Evolutionary conservation across 2,888 invertebrate species (phyloP).

Genomic region (Philereme vetulata): DNA sequence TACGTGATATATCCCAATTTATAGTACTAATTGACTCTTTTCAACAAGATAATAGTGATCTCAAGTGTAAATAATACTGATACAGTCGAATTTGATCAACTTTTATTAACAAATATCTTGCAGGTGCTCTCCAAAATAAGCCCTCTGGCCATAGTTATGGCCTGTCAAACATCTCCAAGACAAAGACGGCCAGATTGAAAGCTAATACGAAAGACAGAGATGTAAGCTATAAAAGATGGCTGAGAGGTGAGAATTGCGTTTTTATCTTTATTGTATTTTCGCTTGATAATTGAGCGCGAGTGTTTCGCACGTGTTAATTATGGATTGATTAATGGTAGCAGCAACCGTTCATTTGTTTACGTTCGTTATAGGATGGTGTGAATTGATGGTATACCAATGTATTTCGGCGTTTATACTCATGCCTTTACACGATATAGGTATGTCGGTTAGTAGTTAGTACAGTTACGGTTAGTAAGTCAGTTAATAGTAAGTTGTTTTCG

Average conservation of each 20-base stretch:
- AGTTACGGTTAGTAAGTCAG: too few species aligned
- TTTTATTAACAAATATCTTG: background rate
- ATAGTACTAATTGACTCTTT: too few species aligned
- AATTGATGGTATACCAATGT: constrained; percentile 14
- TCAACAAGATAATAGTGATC: too few species aligned
- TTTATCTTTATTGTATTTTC: constrained; percentile 63
- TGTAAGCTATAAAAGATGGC: constrained; percentile 50
- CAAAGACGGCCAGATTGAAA: constrained; percentile 38
- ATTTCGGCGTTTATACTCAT: background rate
- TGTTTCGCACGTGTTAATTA: constrained; percentile 68
- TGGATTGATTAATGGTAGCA: constrained; percentile 67
- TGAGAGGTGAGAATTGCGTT: constrained; percentile 60
- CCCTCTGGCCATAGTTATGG: constrained; percentile 34
- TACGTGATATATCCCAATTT: too few species aligned
- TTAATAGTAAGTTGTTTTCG: too few species aligned
- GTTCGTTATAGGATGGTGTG: constrained; percentile 25
- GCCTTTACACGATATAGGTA: too few species aligned
- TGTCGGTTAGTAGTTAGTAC: too few species aligned
- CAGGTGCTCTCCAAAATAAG: constrained; percentile 17
- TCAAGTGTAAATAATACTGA: too few species aligned
- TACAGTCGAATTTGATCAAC: background rate
- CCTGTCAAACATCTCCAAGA: constrained; percentile 36
- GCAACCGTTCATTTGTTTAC: constrained; percentile 62
- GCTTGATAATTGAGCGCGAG: constrained; percentile 71
- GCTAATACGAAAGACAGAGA: constrained; percentile 44